Conservation (phyloP, 1,140 invertebrate species). For the Caenorhabditis briggsae region DNA sequence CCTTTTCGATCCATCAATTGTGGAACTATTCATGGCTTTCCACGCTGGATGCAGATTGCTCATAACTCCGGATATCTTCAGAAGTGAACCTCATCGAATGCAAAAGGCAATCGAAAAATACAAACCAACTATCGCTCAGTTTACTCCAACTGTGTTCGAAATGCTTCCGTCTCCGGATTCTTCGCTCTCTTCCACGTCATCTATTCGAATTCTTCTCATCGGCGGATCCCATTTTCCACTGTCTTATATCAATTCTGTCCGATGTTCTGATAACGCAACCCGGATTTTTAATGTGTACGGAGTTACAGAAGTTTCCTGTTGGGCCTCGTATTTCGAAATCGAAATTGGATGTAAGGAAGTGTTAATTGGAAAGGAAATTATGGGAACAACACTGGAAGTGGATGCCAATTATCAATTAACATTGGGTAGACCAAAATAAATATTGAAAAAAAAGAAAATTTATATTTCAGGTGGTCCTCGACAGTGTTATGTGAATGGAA, state of each 20-base stretch:
- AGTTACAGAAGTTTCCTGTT: constrained; percentile 61
- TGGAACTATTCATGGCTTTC: constrained; percentile 57
- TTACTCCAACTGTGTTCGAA: constrained; percentile 47
- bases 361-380: neutral
- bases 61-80: constrained; percentile 17
- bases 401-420: neutral
- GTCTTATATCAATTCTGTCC: neutral
- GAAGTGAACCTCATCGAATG: constrained; percentile 47
- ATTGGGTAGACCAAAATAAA: neutral
- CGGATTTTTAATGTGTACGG: constrained; percentile 59
- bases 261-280: neutral
- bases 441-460: neutral
- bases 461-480: neutral
- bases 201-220: constrained; percentile 43
- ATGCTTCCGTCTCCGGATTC: constrained; percentile 27
- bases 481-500: constrained; percentile 8
- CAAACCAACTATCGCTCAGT: constrained; percentile 47
- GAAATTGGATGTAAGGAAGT: constrained; percentile 33
- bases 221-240: constrained; percentile 49
- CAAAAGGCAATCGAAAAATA: constrained; percentile 27
- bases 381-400: neutral
- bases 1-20: constrained; percentile 58
- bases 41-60: constrained; percentile 40
- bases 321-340: constrained; percentile 48
- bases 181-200: neutral